Evolutionary conservation across 2,113 vertebrate genomes (phyloP).

Genomic region (Gobius niger): DNA sequence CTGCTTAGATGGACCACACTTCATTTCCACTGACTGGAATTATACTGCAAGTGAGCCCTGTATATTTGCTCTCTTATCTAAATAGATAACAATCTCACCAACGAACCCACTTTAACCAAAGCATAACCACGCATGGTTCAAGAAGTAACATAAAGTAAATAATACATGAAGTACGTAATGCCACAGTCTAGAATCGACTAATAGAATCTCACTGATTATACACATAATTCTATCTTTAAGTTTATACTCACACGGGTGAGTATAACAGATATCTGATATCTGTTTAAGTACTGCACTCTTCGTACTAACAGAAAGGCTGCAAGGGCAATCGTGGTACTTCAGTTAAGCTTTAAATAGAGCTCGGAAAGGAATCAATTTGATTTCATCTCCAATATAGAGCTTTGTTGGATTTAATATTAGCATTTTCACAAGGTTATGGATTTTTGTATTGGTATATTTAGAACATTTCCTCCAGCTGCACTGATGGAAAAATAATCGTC

Average conservation of each 20-base stretch:
- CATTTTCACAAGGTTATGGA: not conserved
- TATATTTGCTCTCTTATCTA: too few species aligned
- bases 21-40: not conserved
- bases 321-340: not conserved
- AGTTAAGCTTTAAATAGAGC: not conserved
- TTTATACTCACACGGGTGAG: not conserved
- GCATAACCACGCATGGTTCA: too few species aligned
- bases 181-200: not conserved
- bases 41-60: too few species aligned
- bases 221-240: too few species aligned
- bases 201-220: not conserved
- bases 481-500: constrained; percentile 49
- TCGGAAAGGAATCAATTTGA: not conserved
- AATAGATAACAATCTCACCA: too few species aligned
- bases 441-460: not conserved
- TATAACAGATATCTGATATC: not conserved
- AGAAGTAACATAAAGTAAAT: too few species aligned
- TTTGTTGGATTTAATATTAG: not conserved
- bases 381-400: not conserved
- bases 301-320: too few species aligned
- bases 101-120: too few species aligned
- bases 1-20: not conserved
- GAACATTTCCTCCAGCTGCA: constrained; percentile 37
- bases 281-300: not conserved
- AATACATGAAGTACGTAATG: not conserved